These are phyloP conservation scores for Dendrolimus houi DNA, from an alignment of 2,888 invertebrate species.

Conservation along the genomic window DNA sequence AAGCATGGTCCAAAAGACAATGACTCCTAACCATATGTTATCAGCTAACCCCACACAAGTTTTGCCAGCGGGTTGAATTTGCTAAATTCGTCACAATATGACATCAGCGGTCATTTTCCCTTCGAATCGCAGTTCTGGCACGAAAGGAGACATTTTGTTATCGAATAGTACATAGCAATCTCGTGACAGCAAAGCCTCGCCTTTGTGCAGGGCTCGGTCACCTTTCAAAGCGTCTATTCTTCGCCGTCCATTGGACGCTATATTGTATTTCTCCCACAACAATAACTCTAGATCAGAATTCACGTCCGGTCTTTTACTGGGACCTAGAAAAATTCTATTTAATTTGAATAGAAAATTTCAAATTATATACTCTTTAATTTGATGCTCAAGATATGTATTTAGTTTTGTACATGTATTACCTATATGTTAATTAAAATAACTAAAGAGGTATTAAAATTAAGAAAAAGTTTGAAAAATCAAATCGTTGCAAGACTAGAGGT, in stretches of 20 bases:
- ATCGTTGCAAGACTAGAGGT: too few relatives aligned
- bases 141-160: slow-evolving; percentile 26
- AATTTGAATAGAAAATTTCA: too few relatives aligned
- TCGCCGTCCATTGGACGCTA: slow-evolving; percentile 17
- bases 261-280: slow-evolving; percentile 11
- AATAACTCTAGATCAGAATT: slow-evolving; percentile 17
- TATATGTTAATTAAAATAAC: too few relatives aligned
- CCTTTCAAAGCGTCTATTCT: slow-evolving; percentile 31
- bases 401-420: too few relatives aligned
- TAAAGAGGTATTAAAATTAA: too few relatives aligned
- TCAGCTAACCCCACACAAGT: slow-evolving; percentile 10
- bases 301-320: slow-evolving; percentile 3
- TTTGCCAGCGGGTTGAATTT: slow-evolving; percentile 1
- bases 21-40: slow-evolving; percentile 16
- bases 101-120: slow-evolving; percentile 14
- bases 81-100: slow-evolving; percentile 10
- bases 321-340: too few relatives aligned
- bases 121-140: slow-evolving; percentile 14
- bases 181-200: slow-evolving; percentile 18
- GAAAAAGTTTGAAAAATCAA: too few relatives aligned
- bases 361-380: too few relatives aligned
- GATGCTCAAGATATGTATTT: too few relatives aligned
- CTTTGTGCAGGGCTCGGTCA: slow-evolving; percentile 23
- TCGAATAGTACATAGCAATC: slow-evolving; percentile 21
- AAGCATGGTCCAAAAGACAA: slow-evolving; percentile 24